Base-by-base conservation (phyloP, 1,140 invertebrate species). In the Drosophila asahinai region DNA sequence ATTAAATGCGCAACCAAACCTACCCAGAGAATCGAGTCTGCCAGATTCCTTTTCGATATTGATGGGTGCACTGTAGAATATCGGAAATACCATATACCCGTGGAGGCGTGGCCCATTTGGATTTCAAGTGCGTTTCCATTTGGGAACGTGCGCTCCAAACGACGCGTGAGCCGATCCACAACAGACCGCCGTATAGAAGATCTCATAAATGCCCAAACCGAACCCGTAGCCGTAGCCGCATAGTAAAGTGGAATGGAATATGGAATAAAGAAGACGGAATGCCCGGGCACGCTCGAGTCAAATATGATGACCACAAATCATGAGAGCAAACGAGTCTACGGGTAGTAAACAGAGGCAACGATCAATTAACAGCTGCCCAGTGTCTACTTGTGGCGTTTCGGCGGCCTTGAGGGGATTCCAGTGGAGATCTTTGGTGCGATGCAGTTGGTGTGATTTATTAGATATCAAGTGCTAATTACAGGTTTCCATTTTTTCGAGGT, bases 101-200 rank as follows among this genome's bases (percentile, higher is more conserved):
- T 19, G 74, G 74, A 54, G 75, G 75, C 75, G 54, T 77, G 78
- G 48, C 68, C 62, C 66, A 87, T 84, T 89, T 75, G 40, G 59
- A 87, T 83, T 89, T 87, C 73, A 81, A 79, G 81, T 78, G 84
- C 70, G 84, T 79, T 89, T 80, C 65, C 51, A 83, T 71, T 63
- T 68, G 52, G 80, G 66, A 87, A 89, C 84, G 83, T 81, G 81
- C 73, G 59, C 67, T 54, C 52, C 43, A 78, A 83, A 83, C 84
- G 84, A 89, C 75, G 81, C 81, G 84, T 70, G 81, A 89, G 73
- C 40, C 59, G 84, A 89, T 89, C 84, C 45, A 75, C 70, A 78
- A 55, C 84, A 87, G 84, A 68, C 77, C 68, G 33, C 47, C 25
- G 45, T 25, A 52, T 27, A 61, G 43, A 57, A 27, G 67, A 68